These are phyloP conservation scores for Calliopum simillimum DNA, from an alignment of 2,888 invertebrate species.

Conservation along the genomic window DNA sequence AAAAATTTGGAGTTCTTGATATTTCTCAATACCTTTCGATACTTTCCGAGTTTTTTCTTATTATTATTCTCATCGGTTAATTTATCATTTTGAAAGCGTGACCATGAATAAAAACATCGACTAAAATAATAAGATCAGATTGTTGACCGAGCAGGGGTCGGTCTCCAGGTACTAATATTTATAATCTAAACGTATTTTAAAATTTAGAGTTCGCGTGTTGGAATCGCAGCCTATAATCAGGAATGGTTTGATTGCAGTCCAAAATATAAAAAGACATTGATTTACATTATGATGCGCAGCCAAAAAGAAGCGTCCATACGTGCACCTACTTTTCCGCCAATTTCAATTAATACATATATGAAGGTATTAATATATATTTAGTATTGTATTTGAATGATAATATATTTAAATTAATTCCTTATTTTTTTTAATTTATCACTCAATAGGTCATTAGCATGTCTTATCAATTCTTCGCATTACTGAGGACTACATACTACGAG, in stretches of 20 bases:
- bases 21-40: too few relatives aligned
- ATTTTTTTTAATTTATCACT: too few relatives aligned
- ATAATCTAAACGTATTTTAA: not conserved
- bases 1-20: too few relatives aligned
- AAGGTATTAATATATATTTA: constrained; percentile 46
- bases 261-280: constrained; percentile 52
- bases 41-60: too few relatives aligned
- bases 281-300: constrained; percentile 56
- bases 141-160: too few relatives aligned
- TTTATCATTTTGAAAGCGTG: too few relatives aligned
- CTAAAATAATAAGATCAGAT: too few relatives aligned
- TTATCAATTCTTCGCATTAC: constrained; percentile 58
- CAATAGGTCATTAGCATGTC: constrained; percentile 59
- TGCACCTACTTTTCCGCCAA: constrained; percentile 60
- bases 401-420: not conserved
- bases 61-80: too few relatives aligned
- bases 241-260: constrained; percentile 54
- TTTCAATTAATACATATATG: constrained; percentile 60
- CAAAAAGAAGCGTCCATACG: constrained; percentile 57
- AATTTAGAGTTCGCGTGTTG: constrained; percentile 55
- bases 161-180: too few relatives aligned
- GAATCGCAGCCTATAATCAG: constrained; percentile 57
- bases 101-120: too few relatives aligned
- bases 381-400: too few relatives aligned
- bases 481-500: constrained; percentile 56